Percentiles rank a stretch among this genome's conserved stretches.
Evolutionary conservation across 92 coral and sea anemone species (phyloP).

Genomic region (Plumapathes pennacea): DNA sequence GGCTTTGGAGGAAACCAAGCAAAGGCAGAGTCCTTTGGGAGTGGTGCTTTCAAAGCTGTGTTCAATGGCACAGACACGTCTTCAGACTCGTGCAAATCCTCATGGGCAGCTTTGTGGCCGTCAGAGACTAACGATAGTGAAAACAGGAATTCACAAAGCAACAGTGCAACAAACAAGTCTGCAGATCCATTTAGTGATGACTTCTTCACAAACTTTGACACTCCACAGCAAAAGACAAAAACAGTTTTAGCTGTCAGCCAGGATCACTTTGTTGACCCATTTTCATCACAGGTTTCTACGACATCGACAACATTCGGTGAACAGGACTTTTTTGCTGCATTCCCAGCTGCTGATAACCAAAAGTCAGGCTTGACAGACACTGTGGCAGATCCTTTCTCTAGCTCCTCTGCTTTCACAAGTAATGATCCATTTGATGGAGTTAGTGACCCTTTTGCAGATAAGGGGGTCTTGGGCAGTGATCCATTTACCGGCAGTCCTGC

Average conservation of each 20-base stretch:
- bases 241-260: slow-evolving; percentile 1
- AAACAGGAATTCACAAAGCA: background rate
- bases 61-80: too few species aligned
- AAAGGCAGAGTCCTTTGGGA: too few species aligned
- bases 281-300: slow-evolving; percentile 5
- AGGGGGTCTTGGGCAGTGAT: slow-evolving; percentile 49
- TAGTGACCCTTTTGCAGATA: slow-evolving; percentile 92
- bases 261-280: slow-evolving; percentile 32
- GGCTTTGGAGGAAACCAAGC: too few species aligned
- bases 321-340: slow-evolving; percentile 48
- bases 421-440: slow-evolving; percentile 85
- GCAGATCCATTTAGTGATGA: slow-evolving; percentile 76
- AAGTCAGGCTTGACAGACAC: slow-evolving; percentile 49
- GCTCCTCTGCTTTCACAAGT: slow-evolving; percentile 39
- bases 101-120: slow-evolving; percentile 39
- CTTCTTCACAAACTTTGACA: slow-evolving; percentile 75
- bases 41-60: too few species aligned
- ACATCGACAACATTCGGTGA: slow-evolving; percentile 24
- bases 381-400: slow-evolving; percentile 38
- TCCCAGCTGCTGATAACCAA: slow-evolving; percentile 39
- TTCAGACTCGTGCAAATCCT: too few species aligned
- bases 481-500: slow-evolving; percentile 73
- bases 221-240: slow-evolving; percentile 14
- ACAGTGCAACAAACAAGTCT: slow-evolving; percentile 5
- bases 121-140: background rate